Base-by-base conservation (phyloP, 2,113 vertebrate species). In the Saguinus imperator region DNA sequence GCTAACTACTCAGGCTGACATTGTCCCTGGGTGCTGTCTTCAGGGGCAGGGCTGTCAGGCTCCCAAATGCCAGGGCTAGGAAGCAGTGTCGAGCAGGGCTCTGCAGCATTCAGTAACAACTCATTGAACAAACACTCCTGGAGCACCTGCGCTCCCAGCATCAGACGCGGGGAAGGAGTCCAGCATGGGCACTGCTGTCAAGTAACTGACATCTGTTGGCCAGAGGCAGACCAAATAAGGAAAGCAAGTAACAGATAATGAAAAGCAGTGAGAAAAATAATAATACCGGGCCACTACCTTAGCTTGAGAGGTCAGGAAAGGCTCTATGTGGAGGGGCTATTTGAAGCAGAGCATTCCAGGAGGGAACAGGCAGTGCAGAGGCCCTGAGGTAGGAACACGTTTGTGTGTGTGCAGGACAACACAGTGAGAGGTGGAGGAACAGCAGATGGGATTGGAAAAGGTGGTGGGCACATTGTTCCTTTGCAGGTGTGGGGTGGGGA, bases 101-200 rank as follows among this genome's bases (percentile, higher is more conserved):
- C 21, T 1, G 21, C 43, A 64, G 61, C 35, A 3, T 20, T 87
- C 23, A 48, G 0, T 43, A 32, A 37, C 45, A 55, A 12, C 7
- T 77, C 73, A 18, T 6, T 55, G 35, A 29, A 32, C 68, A 77
- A 27, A 79, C 32, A 20, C 5, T 40, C 40, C 20, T 40, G 18
- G 29, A 57, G 66, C 35, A 17, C 37, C 72, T 77, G 25, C 25
- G 23, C 25, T 45, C 4, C 66, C 20, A 0, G 32, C 0, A 8
- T 20, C 43, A 21, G n/a, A 35, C 0, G 0, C 52, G 2, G 4
- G 11, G 37, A 55, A 13, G 8, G 3, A 79, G 18, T 68, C 77
- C 61, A 50, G 40, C 9, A 14, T n/a, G 10, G 79, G 4, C 25
- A 43, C 8, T 70, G 29, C 23, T 20, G 10, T 81, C 9, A 16